These are phyloP conservation scores for Gila robusta DNA, from an alignment of 2,797 vertebrate genomes.

Conservation along the genomic window DNA sequence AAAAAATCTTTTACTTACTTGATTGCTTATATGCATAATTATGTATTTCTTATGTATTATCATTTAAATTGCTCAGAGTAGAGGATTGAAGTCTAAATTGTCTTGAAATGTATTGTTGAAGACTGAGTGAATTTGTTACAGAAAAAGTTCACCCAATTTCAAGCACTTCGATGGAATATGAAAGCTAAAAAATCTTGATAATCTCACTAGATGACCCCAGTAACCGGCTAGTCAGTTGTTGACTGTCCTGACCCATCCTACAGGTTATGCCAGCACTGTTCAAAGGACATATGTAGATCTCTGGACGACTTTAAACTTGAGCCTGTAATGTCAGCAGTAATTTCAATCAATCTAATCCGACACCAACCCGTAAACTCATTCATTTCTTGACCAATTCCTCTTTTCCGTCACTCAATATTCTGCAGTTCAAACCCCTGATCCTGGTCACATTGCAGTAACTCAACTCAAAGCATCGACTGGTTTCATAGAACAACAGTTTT, in stretches of 20 bases:
- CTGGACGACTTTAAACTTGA: neutral
- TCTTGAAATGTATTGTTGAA: neutral
- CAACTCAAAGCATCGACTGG: neutral
- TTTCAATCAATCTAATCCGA: conserved; percentile 26
- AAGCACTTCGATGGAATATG: neutral
- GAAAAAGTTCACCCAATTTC: neutral
- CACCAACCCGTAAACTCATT: conserved; percentile 66
- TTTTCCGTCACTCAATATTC: conserved; percentile 60
- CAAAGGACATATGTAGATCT: neutral
- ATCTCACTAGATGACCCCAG: neutral
- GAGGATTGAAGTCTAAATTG: neutral
- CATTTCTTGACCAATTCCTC: conserved; percentile 64
- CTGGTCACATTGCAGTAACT: conserved; percentile 35
- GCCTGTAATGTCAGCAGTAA: neutral
- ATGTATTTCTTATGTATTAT: neutral
- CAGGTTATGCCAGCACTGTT: neutral
- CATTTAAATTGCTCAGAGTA: neutral
- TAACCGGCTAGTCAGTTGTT: neutral
- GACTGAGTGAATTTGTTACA: neutral
- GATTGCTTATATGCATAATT: too few species aligned
- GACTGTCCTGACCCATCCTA: neutral
- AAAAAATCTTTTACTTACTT: too few species aligned
- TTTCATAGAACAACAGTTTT: neutral
- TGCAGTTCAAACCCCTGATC: conserved; percentile 64
- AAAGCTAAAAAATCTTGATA: neutral